Evolutionary conservation across 1,140 invertebrate species (phyloP).

Genomic region (Colletes latitarsis): DNA sequence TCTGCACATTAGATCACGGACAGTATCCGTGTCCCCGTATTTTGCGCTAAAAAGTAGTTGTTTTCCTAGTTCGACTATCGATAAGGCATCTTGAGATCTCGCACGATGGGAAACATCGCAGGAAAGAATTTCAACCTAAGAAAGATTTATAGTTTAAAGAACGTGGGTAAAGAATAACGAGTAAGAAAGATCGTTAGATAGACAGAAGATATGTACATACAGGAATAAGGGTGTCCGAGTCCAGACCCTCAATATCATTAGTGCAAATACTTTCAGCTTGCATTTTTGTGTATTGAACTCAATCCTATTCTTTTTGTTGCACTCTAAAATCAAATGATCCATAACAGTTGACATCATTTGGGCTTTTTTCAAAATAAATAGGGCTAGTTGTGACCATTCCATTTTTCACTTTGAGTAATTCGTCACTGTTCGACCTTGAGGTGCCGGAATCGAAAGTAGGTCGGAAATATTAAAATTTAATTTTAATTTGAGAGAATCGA

Average conservation of each 20-base stretch:
- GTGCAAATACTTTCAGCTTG: slow-evolving; percentile 74
- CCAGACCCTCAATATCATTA: slow-evolving; percentile 73
- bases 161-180: neutral
- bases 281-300: slow-evolving; percentile 68
- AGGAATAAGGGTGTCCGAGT: slow-evolving; percentile 73
- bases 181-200: neutral
- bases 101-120: slow-evolving; percentile 68
- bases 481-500: slow-evolving; percentile 3
- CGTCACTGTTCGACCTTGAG: slow-evolving; percentile 60
- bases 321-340: slow-evolving; percentile 62
- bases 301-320: slow-evolving; percentile 45
- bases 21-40: slow-evolving; percentile 89
- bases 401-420: slow-evolving; percentile 44
- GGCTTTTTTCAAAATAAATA: slow-evolving; percentile 21
- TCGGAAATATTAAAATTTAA: slow-evolving; percentile 53
- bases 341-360: slow-evolving; percentile 34
- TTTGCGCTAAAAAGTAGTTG: slow-evolving; percentile 89
- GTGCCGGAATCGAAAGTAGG: slow-evolving; percentile 57
- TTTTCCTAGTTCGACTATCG: slow-evolving; percentile 90
- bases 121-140: slow-evolving; percentile 75
- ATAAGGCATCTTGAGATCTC: slow-evolving; percentile 74
- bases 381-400: slow-evolving; percentile 25
- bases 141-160: slow-evolving; percentile 5
- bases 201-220: slow-evolving; percentile 57
- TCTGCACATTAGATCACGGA: slow-evolving; percentile 90